Conservation (phyloP, 2,113 vertebrate species). For the Tiliqua scincoides region DNA sequence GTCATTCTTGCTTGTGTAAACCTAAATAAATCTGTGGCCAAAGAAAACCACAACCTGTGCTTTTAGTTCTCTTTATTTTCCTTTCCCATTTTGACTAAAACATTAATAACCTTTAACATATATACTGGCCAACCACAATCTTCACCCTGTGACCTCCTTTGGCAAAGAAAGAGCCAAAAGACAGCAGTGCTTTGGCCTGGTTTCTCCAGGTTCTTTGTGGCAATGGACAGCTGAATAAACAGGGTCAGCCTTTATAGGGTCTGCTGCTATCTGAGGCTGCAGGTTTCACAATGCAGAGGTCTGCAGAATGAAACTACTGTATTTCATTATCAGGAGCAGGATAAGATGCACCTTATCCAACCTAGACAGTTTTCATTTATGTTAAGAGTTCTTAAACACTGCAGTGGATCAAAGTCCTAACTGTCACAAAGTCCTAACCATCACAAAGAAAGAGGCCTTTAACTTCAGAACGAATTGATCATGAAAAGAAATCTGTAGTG, state of each 20-base stretch:
- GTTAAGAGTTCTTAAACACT: constrained; percentile 47
- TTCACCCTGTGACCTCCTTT: constrained; percentile 16
- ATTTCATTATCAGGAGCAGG: not conserved
- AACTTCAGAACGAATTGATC: constrained; percentile 32
- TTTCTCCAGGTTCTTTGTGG: not conserved
- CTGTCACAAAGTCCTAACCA: constrained; percentile 32
- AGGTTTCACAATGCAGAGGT: constrained; percentile 19
- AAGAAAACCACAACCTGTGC: constrained; percentile 2
- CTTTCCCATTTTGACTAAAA: constrained; percentile 4
- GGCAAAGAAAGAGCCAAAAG: not conserved
- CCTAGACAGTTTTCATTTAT: constrained; percentile 45
- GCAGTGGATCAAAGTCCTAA: constrained; percentile 59
- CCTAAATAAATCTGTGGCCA: constrained; percentile 19
- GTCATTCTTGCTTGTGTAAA: constrained; percentile 15
- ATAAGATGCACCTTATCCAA: constrained; percentile 42
- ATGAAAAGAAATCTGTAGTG: constrained; percentile 33
- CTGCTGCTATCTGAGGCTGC: not conserved
- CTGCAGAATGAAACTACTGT: constrained; percentile 19
- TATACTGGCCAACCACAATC: constrained; percentile 22
- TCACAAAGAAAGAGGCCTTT: constrained; percentile 23
- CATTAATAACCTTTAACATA: constrained; percentile 18
- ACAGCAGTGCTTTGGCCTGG: constrained; percentile 1
- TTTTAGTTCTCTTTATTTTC: constrained; percentile 17
- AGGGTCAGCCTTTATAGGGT: not conserved
- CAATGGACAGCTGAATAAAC: not conserved